Base-by-base conservation (phyloP, 2,797 vertebrate species). In the Rhinoraja longicauda region DNA sequence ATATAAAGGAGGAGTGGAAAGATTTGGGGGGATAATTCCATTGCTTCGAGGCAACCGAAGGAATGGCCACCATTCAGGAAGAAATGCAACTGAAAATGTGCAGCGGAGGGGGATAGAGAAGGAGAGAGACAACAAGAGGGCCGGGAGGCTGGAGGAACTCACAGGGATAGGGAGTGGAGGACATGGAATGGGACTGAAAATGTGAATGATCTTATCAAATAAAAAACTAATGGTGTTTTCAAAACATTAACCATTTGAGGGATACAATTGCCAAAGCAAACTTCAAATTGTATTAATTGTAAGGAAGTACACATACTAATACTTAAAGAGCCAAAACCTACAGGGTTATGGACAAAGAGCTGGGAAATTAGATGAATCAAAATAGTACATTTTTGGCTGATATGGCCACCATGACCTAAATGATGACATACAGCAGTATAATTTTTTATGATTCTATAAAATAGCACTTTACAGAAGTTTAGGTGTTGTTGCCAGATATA, bases 231-330 rank as follows among this genome's bases (percentile, higher is more conserved):
- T 13, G 10, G 29, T 86, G 2, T 62, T 57, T 62, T 0, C 57
- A 62, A 84, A 62, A 13, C 17, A 59, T 86, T 62, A n/a, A 32
- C 29, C 29, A 13, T 2, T n/a, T 32, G 17, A 36, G 59, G 84
- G n/a, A 32, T 67, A 62, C n/a, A 36, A 15, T 3, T 67, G 84
- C 29, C 84, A 88, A 19, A 5, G 6, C 59, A 64, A 64, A 17
- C 59, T 88, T 88, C 84, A 67, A 88, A 88, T 62, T 86, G 15
- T 19, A 6, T 86, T 86, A 86, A 62, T 67, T 62, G 64, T 67
- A 36, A 64, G 64, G n/a, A 64, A n/a, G 17, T 21, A 1, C 15
- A 64, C n/a, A 86, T 64, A 62, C 12, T 19, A 88, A 88, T 67
- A 36, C 3, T 26, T 73, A 73, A 73, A 24, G 21, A 73, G 70